These are phyloP conservation scores for Lipotes vexillifer DNA, from an alignment of 2,113 vertebrate genomes.

Conservation along the genomic window DNA sequence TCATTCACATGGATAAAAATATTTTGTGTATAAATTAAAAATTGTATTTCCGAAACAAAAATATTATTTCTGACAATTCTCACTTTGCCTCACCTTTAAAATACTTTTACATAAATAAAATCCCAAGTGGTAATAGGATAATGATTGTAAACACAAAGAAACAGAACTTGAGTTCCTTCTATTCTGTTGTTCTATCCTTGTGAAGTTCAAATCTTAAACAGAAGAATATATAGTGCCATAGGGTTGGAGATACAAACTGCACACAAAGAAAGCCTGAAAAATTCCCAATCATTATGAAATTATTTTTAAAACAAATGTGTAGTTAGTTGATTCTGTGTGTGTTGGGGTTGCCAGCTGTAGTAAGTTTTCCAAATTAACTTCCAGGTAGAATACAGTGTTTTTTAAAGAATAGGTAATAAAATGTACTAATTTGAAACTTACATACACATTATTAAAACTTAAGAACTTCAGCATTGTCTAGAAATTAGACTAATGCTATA, in stretches of 20 bases:
- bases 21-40: not conserved
- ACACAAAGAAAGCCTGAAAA: not conserved
- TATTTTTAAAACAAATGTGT: not conserved
- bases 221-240: not conserved
- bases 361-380: conserved; percentile 34
- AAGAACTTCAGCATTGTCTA: not conserved
- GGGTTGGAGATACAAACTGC: not conserved
- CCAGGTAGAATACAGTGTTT: not conserved
- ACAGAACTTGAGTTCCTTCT: not conserved
- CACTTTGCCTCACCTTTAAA: not conserved
- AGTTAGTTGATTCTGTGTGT: not conserved
- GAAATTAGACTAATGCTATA: not conserved
- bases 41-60: not conserved
- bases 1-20: not conserved
- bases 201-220: conserved; percentile 12
- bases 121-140: not conserved
- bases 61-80: not conserved
- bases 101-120: not conserved
- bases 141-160: not conserved
- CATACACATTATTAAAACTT: not conserved
- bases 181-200: not conserved
- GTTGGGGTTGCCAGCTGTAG: not conserved
- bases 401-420: not conserved
- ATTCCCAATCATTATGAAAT: not conserved
- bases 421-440: not conserved